These are phyloP conservation scores for Parnassius smintheus DNA, from an alignment of 2,888 invertebrate genomes.

Conservation along the genomic window DNA sequence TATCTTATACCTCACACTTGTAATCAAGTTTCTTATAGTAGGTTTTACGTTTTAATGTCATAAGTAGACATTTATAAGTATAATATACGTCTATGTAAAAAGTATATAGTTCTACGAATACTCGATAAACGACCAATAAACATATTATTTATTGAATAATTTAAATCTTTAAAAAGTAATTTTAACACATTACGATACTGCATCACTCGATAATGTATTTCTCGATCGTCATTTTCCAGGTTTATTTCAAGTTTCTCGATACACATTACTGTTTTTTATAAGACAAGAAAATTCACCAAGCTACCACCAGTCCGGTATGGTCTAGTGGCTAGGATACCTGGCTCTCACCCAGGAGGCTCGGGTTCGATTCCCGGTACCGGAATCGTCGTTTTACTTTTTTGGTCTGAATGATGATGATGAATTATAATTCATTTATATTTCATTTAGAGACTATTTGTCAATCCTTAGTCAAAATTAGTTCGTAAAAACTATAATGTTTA, in stretches of 20 bases:
- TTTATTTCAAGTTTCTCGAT: background rate
- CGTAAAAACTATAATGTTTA: background rate
- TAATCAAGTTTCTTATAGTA: background rate
- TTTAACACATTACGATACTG: too few relatives aligned
- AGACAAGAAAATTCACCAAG: background rate
- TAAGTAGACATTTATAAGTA: too few relatives aligned
- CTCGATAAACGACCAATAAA: too few relatives aligned
- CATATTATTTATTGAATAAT: too few relatives aligned
- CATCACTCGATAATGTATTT: background rate
- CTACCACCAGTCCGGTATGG: constrained; percentile 58
- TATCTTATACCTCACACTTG: background rate
- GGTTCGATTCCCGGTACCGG: constrained; percentile 88
- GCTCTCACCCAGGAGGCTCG: constrained; percentile 88
- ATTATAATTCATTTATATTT: background rate
- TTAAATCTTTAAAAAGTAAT: too few relatives aligned
- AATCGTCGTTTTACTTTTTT: constrained; percentile 42
- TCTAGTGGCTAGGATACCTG: constrained; percentile 82
- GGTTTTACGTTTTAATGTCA: background rate
- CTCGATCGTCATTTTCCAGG: background rate
- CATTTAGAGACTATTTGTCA: background rate
- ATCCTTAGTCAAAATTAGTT: background rate
- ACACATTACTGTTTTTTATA: background rate
- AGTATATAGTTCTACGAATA: too few relatives aligned
- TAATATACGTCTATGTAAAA: too few relatives aligned
- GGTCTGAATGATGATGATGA: too few relatives aligned